These are phyloP conservation scores for Leptatherina wallacei DNA, from an alignment of 2,797 vertebrate genomes.

Conservation along the genomic window DNA sequence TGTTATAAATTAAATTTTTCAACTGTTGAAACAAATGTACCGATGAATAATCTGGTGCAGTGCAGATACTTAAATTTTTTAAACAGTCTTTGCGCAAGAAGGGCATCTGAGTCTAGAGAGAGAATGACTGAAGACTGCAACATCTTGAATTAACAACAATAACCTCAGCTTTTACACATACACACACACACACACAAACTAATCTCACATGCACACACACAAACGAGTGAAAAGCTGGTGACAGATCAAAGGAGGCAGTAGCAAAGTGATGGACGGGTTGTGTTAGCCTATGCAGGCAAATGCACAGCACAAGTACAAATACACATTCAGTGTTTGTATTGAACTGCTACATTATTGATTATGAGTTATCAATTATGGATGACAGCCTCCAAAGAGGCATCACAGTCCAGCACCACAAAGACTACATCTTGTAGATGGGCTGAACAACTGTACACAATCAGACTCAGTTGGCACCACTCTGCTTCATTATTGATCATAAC, in stretches of 20 bases:
- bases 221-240: conserved; percentile 24
- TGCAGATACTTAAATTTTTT: conserved; percentile 82
- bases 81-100: conserved; percentile 75
- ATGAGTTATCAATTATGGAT: conserved; percentile 76
- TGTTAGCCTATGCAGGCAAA: conserved; percentile 60
- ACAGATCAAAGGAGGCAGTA: conserved; percentile 60
- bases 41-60: conserved; percentile 80
- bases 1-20: conserved; percentile 75
- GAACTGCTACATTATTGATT: conserved; percentile 81
- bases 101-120: conserved; percentile 55
- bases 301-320: conserved; percentile 66
- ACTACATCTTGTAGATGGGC: conserved; percentile 49
- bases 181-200: no score
- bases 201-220: conserved; percentile 20
- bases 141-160: conserved; percentile 77
- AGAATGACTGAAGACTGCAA: conserved; percentile 67
- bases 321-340: conserved; percentile 76
- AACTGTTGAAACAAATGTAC: conserved; percentile 69
- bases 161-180: conserved; percentile 62
- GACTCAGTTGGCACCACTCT: conserved; percentile 48
- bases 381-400: conserved; percentile 63
- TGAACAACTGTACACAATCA: conserved; percentile 58
- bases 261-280: conserved; percentile 55
- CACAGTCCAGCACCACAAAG: conserved; percentile 67
- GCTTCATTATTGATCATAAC: conserved; percentile 66